phyloP scores from a whole-genome alignment of 2,113 vertebrate genomes.

The Bujurquina vittata region DNA sequence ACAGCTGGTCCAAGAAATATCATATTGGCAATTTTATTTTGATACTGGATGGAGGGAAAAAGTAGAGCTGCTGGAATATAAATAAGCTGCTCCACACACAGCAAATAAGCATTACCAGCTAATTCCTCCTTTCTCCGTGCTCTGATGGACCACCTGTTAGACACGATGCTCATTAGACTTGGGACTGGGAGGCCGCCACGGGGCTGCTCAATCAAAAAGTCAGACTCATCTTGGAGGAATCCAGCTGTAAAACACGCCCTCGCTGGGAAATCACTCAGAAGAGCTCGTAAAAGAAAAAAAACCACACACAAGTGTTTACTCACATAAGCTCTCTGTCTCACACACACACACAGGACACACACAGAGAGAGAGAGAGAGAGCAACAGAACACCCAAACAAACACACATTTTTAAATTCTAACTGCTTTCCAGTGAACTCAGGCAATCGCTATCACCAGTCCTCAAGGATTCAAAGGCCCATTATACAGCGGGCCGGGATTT shows the following conservation, averaged over 20 bases:
- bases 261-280: conserved; percentile 68
- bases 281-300: conserved; percentile 59
- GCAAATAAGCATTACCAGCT: conserved; percentile 8
- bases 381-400: conserved; percentile 13
- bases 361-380: no score
- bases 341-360: background rate
- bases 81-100: background rate
- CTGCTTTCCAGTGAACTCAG: conserved; percentile 2
- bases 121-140: conserved; percentile 1
- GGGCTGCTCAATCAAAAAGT: conserved; percentile 55
- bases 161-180: conserved; percentile 56
- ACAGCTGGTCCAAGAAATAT: conserved; percentile 9
- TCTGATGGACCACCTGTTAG: conserved; percentile 66
- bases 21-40: conserved; percentile 12
- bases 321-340: background rate
- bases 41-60: conserved; percentile 8
- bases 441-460: conserved; percentile 7
- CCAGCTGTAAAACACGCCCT: conserved; percentile 65
- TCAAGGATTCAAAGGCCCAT: conserved; percentile 33
- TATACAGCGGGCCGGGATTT: conserved; percentile 18
- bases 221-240: conserved; percentile 75
- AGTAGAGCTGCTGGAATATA: background rate
- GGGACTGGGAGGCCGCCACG: conserved; percentile 62
- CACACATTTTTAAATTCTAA: conserved; percentile 5
- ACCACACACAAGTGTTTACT: conserved; percentile 25